Percentiles rank a stretch among this genome's conserved stretches.
Conservation (phyloP, 2,113 vertebrate species). For the Elachura formosa region DNA sequence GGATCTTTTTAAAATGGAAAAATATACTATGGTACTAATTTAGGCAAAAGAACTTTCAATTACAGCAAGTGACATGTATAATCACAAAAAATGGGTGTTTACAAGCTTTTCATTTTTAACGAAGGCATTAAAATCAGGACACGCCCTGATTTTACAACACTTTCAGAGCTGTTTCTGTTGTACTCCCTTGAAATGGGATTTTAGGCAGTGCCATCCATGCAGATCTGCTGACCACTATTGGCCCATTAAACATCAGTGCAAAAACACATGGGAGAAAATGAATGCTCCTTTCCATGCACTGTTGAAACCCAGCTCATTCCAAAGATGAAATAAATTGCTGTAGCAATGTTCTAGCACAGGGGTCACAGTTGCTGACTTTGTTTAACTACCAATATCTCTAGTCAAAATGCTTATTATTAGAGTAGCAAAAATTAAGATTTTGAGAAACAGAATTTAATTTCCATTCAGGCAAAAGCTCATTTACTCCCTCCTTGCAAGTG, state of each 20-base stretch:
- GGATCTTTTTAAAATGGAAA: not conserved
- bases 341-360: not conserved
- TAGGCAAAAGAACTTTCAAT: not conserved
- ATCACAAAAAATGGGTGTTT: not conserved
- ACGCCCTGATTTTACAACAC: not conserved
- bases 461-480: not conserved
- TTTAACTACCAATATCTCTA: not conserved
- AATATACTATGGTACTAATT: not conserved
- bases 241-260: not conserved
- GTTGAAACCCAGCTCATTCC: not conserved
- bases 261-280: not conserved
- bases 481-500: not conserved
- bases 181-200: not conserved
- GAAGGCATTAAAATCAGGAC: not conserved
- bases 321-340: not conserved
- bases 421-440: not conserved
- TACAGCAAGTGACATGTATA: not conserved
- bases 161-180: not conserved
- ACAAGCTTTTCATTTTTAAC: not conserved
- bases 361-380: not conserved
- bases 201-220: not conserved
- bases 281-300: not conserved
- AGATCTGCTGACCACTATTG: not conserved
- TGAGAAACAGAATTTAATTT: not conserved
- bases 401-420: not conserved